Evolutionary conservation across 2,797 vertebrate genomes (phyloP).

Genomic region (Malurus splendens): DNA sequence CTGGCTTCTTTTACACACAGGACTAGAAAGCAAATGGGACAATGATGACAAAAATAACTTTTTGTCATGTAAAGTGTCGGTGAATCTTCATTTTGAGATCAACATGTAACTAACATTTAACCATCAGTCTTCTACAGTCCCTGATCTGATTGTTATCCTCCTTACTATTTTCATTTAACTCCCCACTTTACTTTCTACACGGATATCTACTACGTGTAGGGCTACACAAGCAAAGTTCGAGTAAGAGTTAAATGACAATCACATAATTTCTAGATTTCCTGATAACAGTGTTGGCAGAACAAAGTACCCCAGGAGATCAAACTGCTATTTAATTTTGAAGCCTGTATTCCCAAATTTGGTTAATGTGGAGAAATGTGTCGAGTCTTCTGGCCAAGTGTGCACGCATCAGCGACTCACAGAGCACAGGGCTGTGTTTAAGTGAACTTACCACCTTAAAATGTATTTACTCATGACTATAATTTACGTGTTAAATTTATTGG

Average conservation of each 20-base stretch:
- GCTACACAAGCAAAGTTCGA: background rate
- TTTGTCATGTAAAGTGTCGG: background rate
- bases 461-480: conserved; percentile 50
- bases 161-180: background rate
- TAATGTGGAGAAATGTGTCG: conserved; percentile 24
- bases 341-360: conserved; percentile 43
- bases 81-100: background rate
- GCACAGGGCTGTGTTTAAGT: conserved; percentile 38
- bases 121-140: background rate
- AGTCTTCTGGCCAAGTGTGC: conserved; percentile 34
- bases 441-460: conserved; percentile 48
- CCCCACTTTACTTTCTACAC: background rate
- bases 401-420: conserved; percentile 22
- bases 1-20: background rate
- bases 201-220: background rate
- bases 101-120: background rate
- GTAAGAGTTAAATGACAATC: conserved; percentile 52
- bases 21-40: background rate
- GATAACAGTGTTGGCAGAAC: conserved; percentile 52
- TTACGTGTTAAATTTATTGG: conserved; percentile 58
- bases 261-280: conserved; percentile 43
- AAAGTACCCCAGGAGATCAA: conserved; percentile 43
- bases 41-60: background rate
- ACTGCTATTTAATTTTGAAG: conserved; percentile 58
- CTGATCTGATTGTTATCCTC: background rate